Conservation (phyloP, 2,797 vertebrate genomes). For the Cossypha polioptera region DNA sequence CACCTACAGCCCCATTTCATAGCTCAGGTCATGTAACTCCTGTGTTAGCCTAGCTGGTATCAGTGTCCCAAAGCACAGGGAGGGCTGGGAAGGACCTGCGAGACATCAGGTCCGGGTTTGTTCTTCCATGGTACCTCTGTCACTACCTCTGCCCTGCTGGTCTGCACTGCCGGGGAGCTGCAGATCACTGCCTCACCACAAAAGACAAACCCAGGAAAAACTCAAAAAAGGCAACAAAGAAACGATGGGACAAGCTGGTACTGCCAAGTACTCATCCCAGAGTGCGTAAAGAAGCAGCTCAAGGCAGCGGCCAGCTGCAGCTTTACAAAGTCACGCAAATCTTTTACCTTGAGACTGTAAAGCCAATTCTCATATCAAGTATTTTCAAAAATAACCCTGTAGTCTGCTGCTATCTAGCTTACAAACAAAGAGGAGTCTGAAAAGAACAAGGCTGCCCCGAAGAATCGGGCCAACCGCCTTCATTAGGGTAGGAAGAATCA, state of each 20-base stretch:
- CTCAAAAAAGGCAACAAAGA: slow-evolving; percentile 20
- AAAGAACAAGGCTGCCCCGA: neutral
- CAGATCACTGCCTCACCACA: neutral
- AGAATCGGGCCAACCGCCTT: neutral
- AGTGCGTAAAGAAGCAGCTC: neutral
- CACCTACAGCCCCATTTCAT: neutral
- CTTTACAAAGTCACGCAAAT: neutral
- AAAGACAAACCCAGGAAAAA: slow-evolving; percentile 31
- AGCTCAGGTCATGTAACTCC: neutral
- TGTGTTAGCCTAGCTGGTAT: neutral
- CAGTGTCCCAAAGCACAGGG: neutral
- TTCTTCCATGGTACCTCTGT: neutral
- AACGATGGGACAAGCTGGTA: neutral
- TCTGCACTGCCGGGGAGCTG: neutral
- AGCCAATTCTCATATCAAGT: slow-evolving; percentile 39
- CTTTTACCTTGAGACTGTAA: slow-evolving; percentile 50
- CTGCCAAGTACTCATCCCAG: neutral
- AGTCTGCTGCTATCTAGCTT: slow-evolving; percentile 12
- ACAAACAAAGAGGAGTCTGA: slow-evolving; percentile 55
- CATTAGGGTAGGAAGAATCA: neutral
- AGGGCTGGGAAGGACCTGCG: neutral
- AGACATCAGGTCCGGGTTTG: neutral
- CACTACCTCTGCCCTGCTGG: neutral
- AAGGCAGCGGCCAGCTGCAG: neutral
- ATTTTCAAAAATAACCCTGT: slow-evolving; percentile 43